Evolutionary conservation across 2,113 vertebrate species (phyloP), one percentile per base, ranked within the genome.

Genomic region (Himantopus leucocephalus): DNA sequence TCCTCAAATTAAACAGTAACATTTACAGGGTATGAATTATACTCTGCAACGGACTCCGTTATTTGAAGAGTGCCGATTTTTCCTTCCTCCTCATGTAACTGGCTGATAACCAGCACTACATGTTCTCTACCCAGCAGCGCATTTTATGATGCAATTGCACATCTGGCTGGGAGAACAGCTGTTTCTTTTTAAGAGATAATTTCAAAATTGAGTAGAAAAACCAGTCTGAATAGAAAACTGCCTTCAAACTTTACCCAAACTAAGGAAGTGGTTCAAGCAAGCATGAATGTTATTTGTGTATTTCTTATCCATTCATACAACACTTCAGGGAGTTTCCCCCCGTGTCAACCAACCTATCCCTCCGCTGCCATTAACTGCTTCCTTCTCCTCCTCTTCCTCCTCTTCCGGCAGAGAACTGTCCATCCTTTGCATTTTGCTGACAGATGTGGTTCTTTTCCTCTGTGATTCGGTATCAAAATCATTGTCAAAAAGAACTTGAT

Each of bases 361-460:
- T 80, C 99, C 99, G 6, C 97, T 97, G 94, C 98, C 98, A 45
- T 99, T 99, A 95, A 99, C 90, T 47, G 99, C 94, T 52, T 99
- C 99, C 96, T 98, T 99, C 66, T 99, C 99, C 17, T 99, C 99
- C 4, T 99, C 99, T 10, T 99, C 99, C 41, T 99, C 99, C 91
- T 99, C 99, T 94, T 99, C 99, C 7, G 99, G 99, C 23, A 99
- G 98, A 6, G 98, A 98, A 34, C 99, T 99, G 97, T 99, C 99
- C 98, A 98, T 99, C 85, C 99, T 97, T 56, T 99, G 99, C 99
- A 99, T 99, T 97, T 99, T 99, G 97, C 99, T 99, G 98, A 99
- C 99, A 0, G 99, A 99, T 0, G 99, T 99, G 24, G 99, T 99
- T 96, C 99, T 98, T 92, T 99, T 99, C 68, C 99, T 98, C 96